Evolutionary conservation across 2,113 vertebrate species (phyloP).

Genomic region (Nasalis larvatus): DNA sequence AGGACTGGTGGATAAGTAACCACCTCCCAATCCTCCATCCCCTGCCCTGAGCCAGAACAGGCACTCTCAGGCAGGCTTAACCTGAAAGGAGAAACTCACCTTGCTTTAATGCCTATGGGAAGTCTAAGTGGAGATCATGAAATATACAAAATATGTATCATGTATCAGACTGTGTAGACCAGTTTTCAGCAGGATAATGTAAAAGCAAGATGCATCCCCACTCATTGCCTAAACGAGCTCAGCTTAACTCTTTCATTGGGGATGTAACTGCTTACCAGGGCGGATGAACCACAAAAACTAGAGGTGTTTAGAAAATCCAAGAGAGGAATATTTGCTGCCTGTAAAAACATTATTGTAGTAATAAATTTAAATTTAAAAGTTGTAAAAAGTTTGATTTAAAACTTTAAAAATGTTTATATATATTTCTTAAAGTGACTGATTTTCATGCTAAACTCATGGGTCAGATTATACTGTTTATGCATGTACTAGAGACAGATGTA

Average conservation of each 20-base stretch:
- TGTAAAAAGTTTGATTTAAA: not conserved
- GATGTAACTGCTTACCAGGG: not conserved
- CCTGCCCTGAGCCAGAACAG: rapidly evolving
- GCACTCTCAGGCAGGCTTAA: not conserved
- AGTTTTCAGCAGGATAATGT: not conserved
- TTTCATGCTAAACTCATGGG: not conserved
- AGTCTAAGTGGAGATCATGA: not conserved
- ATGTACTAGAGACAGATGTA: not conserved
- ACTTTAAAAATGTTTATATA: not conserved
- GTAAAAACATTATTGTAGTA: not conserved
- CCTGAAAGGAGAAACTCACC: not conserved
- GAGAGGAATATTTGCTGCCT: not conserved
- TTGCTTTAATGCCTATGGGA: not conserved
- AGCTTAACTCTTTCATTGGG: not conserved
- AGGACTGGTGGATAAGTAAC: not conserved
- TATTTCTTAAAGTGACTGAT: not conserved
- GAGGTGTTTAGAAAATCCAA: not conserved
- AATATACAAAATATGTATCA: not conserved
- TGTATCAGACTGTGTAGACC: not conserved
- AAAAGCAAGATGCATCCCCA: not conserved
- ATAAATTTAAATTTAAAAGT: not conserved
- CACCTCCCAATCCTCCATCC: not conserved
- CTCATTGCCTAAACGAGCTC: not conserved
- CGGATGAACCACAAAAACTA: not conserved
- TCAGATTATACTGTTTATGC: not conserved